A percentile compares a stretch with the other conserved stretches of the same genome.
Evolutionary conservation across 2,888 invertebrate species (phyloP).

Genomic region (Meganola albula): DNA sequence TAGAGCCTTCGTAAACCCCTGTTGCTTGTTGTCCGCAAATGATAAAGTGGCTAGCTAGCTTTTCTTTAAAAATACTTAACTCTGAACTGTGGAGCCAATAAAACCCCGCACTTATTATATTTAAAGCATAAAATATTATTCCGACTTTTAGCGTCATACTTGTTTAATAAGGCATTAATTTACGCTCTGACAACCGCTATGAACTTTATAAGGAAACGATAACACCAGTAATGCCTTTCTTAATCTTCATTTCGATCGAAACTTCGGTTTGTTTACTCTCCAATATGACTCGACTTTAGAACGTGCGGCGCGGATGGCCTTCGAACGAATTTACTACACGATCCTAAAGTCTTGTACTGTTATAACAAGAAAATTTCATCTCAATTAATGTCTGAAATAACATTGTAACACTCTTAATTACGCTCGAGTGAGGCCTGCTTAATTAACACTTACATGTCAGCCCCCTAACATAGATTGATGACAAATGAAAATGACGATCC

Average conservation of each 20-base stretch:
- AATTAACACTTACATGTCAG: constrained; percentile 78
- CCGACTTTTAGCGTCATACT: constrained; percentile 23
- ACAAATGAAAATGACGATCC: constrained; percentile 76
- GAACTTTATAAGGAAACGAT: constrained; percentile 57
- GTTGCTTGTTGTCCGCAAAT: constrained; percentile 60
- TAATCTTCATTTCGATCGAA: constrained; percentile 65
- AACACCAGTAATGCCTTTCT: constrained; percentile 54
- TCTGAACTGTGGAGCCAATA: constrained; percentile 32
- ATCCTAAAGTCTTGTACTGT: constrained; percentile 43
- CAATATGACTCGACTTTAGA: constrained; percentile 49
- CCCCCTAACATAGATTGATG: constrained; percentile 76
- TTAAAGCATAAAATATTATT: constrained; percentile 23
- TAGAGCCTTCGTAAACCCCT: constrained; percentile 52
- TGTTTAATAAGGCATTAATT: constrained; percentile 40
- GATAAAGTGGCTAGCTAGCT: constrained; percentile 64
- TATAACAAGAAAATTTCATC: constrained; percentile 73
- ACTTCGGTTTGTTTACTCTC: constrained; percentile 61
- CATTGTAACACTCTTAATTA: constrained; percentile 77
- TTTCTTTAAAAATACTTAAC: constrained; percentile 42
- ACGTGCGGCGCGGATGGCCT: constrained; percentile 52
- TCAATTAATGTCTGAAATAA: constrained; percentile 78
- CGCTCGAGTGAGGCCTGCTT: constrained; percentile 74
- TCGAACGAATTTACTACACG: constrained; percentile 57
- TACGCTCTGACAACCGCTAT: constrained; percentile 39
- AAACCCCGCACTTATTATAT: constrained; percentile 25